Evolutionary conservation across 1,140 invertebrate species (phyloP).

Genomic region (Ceratitis capitata): DNA sequence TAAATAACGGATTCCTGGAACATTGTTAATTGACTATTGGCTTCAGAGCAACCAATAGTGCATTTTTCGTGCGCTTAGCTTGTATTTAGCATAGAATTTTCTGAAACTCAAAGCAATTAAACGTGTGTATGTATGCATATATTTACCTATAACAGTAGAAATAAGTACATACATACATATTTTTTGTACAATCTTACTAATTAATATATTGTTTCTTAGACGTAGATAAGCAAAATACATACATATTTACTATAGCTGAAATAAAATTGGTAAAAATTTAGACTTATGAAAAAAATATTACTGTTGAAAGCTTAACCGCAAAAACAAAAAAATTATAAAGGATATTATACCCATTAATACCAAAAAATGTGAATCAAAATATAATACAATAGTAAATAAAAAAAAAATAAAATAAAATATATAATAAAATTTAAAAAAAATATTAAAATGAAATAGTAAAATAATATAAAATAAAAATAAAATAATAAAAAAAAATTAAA

Average conservation of each 20-base stretch:
- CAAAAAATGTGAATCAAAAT: too few species aligned
- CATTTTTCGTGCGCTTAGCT: neutral
- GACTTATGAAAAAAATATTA: too few species aligned
- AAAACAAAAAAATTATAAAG: neutral
- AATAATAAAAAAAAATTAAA: neutral
- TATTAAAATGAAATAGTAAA: neutral
- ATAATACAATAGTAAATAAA: too few species aligned
- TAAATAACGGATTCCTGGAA: neutral
- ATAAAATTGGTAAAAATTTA: neutral
- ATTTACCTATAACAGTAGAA: neutral
- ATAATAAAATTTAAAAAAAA: neutral
- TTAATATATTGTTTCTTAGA: neutral
- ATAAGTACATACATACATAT: neutral
- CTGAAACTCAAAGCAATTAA: slow-evolving; percentile 25
- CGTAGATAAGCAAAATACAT: neutral
- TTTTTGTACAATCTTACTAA: neutral
- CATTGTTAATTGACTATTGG: neutral
- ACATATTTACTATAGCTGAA: too few species aligned
- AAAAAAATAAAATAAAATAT: neutral
- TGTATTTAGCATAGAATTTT: neutral
- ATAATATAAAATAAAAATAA: neutral
- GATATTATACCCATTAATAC: too few species aligned
- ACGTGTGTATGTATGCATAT: too few species aligned
- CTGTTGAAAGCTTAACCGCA: neutral
- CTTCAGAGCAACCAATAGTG: neutral